These are phyloP conservation scores for Bombus impatiens DNA, from an alignment of 1,140 invertebrate genomes.

Conservation along the genomic window DNA sequence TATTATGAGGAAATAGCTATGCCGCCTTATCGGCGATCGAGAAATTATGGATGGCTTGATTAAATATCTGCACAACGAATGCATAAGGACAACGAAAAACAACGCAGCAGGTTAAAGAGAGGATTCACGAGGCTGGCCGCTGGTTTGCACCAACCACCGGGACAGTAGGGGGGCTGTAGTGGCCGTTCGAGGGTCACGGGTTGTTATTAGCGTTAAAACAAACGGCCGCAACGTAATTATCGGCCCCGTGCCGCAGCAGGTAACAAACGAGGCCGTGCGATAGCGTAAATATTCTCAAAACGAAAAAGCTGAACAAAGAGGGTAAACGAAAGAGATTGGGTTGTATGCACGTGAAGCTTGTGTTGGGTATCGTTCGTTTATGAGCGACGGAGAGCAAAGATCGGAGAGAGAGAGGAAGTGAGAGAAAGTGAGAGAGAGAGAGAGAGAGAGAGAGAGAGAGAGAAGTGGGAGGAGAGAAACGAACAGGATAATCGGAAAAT, in stretches of 20 bases:
- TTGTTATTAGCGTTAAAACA: slow-evolving; percentile 71
- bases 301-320: slow-evolving; percentile 47
- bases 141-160: neutral
- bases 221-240: slow-evolving; percentile 72
- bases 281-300: slow-evolving; percentile 65
- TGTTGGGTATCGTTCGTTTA: too few species aligned
- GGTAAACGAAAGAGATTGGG: neutral
- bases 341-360: too few species aligned
- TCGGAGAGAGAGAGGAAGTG: too few species aligned
- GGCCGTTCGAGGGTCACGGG: slow-evolving; percentile 26
- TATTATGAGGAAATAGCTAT: slow-evolving; percentile 57
- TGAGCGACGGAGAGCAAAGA: too few species aligned
- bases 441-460: neutral
- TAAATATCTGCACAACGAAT: slow-evolving; percentile 61
- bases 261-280: slow-evolving; percentile 55
- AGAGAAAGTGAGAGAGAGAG: too few species aligned
- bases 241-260: slow-evolving; percentile 47
- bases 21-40: slow-evolving; percentile 49
- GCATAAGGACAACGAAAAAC: neutral
- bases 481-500: slow-evolving; percentile 43
- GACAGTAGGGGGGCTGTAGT: neutral
- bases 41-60: slow-evolving; percentile 59
- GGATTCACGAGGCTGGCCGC: neutral
- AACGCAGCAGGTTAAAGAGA: neutral
- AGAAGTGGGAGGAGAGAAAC: neutral